phyloP scores from a whole-genome alignment of 2,797 vertebrate genomes.

The Carapus acus region DNA sequence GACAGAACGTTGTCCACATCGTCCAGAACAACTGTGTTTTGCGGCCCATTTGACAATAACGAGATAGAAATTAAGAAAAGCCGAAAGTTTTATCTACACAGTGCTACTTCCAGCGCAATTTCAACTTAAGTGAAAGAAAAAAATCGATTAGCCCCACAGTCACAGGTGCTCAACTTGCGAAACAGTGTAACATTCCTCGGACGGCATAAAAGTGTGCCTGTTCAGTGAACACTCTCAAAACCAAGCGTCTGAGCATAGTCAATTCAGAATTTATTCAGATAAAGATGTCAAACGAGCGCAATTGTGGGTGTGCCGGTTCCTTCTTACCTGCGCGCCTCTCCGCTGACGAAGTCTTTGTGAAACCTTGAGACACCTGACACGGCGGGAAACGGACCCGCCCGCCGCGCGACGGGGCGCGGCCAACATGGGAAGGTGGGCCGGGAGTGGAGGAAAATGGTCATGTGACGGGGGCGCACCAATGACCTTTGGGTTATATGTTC shows the following conservation, averaged over 20 bases:
- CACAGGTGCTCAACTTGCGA: slow-evolving; percentile 14
- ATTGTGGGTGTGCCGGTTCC: slow-evolving; percentile 2
- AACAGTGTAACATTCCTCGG: not conserved
- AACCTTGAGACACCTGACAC: slow-evolving; percentile 66
- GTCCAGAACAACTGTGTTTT: no score
- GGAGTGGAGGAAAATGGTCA: slow-evolving; percentile 54
- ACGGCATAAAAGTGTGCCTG: no score
- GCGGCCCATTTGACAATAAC: no score
- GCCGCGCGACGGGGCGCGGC: slow-evolving; percentile 30
- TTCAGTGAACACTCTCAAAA: no score
- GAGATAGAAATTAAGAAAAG: not conserved
- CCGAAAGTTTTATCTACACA: not conserved
- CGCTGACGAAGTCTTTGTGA: slow-evolving; percentile 39
- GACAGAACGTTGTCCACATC: no score
- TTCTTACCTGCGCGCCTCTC: slow-evolving; percentile 63
- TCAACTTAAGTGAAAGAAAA: not conserved
- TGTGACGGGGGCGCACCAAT: slow-evolving; percentile 58
- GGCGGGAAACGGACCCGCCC: slow-evolving; percentile 48
- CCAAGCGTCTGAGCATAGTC: no score
- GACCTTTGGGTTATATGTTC: slow-evolving; percentile 36
- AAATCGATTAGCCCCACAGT: slow-evolving; percentile 10
- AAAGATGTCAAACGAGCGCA: not conserved
- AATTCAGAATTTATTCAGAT: not conserved
- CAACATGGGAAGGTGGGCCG: slow-evolving; percentile 44
- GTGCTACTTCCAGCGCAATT: not conserved